Base-by-base conservation (phyloP, 2,797 vertebrate species). In the Labeo calbasu region DNA sequence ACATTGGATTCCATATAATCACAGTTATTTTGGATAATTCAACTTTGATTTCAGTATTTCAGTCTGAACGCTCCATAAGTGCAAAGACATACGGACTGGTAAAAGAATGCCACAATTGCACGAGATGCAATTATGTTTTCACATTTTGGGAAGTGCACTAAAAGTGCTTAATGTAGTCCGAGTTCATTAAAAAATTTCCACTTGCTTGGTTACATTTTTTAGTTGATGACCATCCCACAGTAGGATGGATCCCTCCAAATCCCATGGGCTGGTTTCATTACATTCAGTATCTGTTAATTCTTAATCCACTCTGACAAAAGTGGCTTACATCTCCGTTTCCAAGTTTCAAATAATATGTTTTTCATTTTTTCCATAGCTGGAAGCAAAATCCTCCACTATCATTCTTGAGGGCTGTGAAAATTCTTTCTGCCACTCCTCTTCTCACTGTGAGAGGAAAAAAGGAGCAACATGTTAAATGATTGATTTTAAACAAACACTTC, bases 381-480 rank as follows among this genome's bases (percentile, higher is more conserved):
- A 48, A 81, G 55, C 70, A 85, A 86, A 66, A 66, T 75, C 72
- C 75, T 82, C 75, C 53, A 81, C 28, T 61, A 76, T 66, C 71
- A 77, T 75, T 78, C 68, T 85, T 43, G 59, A 32, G 59, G 78
- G 77, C 61, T 77, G 80, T 71, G 72, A 77, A 57, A 51, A 48
- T 79, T 66, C 71, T 87, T 87, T 82, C 59, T 65, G 77, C 70
- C 70, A 61, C 69, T 85, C 69, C 86, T 87, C 78, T 85, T 84
- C 85, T 88, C 36, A 72, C 88, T 89, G 85, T 7, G 48, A 84
- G 80, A 83, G 77, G 75, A 77, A 85, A 86, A 84, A 83, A 69
- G n/a, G 36, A 79, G 79, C 51, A 55, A 86, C 50, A 51, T 71
- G 63, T 77, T 68, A 81, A 70, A 85, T 70, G 1, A 53, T 1